Conservation (phyloP, 1,140 invertebrate genomes). For the Schlechtendalia chinensis region DNA sequence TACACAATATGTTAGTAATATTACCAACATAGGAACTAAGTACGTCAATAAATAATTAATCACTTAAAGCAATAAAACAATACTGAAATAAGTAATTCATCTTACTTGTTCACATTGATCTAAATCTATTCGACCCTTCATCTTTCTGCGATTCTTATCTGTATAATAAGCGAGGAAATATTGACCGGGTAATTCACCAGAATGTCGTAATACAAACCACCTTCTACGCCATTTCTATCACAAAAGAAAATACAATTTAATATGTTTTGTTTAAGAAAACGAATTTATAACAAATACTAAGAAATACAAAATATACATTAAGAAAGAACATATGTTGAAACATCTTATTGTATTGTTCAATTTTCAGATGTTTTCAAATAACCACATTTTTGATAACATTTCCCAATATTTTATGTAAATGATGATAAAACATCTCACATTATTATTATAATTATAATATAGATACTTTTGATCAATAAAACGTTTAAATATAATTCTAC, state of each 20-base stretch:
- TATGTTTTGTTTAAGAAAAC: not conserved
- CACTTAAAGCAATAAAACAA: not conserved
- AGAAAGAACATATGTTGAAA: too few relatives aligned
- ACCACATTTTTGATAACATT: too few relatives aligned
- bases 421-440: too few relatives aligned
- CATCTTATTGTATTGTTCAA: too few relatives aligned
- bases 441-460: too few relatives aligned
- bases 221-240: conserved; percentile 86
- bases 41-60: not conserved
- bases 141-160: conserved; percentile 77
- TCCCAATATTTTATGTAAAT: too few relatives aligned
- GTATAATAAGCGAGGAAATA: conserved; percentile 92
- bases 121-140: conserved; percentile 89
- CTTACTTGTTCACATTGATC: conserved; percentile 91
- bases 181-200: conserved; percentile 86
- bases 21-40: too few relatives aligned
- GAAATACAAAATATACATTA: too few relatives aligned
- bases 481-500: too few relatives aligned
- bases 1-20: too few relatives aligned
- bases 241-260: conserved; percentile 52
- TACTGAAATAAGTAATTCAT: conserved; percentile 28
- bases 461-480: too few relatives aligned
- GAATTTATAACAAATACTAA: not conserved
- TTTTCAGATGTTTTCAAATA: too few relatives aligned
- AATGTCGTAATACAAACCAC: conserved; percentile 88